Base-by-base conservation (phyloP, 2,113 vertebrate species). In the Oxyura jamaicensis region DNA sequence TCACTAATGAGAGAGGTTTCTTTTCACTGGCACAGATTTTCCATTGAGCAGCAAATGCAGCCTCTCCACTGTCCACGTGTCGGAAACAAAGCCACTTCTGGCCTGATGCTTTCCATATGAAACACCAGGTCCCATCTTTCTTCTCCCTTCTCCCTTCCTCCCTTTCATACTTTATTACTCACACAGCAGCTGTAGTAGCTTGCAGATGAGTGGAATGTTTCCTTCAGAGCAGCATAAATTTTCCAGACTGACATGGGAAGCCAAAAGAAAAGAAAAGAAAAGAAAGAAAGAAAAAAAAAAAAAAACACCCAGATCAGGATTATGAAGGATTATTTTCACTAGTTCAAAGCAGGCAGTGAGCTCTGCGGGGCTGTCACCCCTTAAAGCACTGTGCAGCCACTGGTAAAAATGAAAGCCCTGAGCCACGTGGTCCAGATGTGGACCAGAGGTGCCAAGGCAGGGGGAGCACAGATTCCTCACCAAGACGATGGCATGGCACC, bases 51-150 rank as follows among this genome's bases (percentile, higher is more conserved):
- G 88, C 90, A 88, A 92, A 84, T 1, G 18, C 71, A 92, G 93
- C 44, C 41, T 85, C 73, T 95, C 72, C 59, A n/a, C 36, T 33
- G 35, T 91, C 83, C 88, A 96, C 59, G 52, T 88, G 50, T 96
- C 60, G 65, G 81, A 96, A 96, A 97, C 89, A 88, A 97, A 96
- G 83, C 68, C 86, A 91, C 74, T 96, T 87, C 74, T 91, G 62
- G 83, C 50, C 46, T 87, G 77, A 92, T 84, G 81, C 73, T 95
- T 95, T 96, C 91, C 94, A 68, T 74, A 90, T 60, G 84, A 96
- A 97, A 94, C 46, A 82, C 46, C 65, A 91, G 52, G 58, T 91
- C 86, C 56, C 69, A 76, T 65, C 92, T 79, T 91, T 81, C 81
- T 85, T 66, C 82, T 90, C 23, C 44, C 26, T 29, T 91, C 58